Evolutionary conservation across 2,797 vertebrate genomes (phyloP).

Genomic region (Ispidina picta): DNA sequence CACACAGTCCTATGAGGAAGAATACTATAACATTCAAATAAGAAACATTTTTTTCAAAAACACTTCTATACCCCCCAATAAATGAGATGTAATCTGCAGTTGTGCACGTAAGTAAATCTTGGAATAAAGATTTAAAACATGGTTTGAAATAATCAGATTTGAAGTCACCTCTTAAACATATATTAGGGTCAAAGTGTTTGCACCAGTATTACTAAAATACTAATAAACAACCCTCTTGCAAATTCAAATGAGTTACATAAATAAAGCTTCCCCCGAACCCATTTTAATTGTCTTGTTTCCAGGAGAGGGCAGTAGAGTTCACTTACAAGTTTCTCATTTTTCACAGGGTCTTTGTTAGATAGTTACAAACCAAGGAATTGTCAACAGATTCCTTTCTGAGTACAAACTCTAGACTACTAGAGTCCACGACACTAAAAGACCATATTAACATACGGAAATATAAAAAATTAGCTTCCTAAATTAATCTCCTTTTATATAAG

Average conservation of each 20-base stretch:
- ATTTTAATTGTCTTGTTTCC: neutral
- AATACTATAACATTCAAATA: neutral
- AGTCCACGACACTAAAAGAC: neutral
- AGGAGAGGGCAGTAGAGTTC: slow-evolving; percentile 56
- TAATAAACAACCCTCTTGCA: neutral
- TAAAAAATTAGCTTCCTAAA: neutral
- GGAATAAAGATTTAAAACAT: slow-evolving; percentile 6
- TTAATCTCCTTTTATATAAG: neutral
- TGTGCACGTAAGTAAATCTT: neutral
- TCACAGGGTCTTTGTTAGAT: neutral
- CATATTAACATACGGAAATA: neutral
- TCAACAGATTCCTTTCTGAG: neutral
- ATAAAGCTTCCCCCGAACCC: accelerated
- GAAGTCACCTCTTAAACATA: neutral
- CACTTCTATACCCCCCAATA: neutral
- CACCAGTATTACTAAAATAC: neutral
- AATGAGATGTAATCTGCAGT: neutral
- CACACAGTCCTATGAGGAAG: neutral
- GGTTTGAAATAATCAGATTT: neutral
- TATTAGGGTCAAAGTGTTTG: neutral
- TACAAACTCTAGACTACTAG: neutral
- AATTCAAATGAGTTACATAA: accelerated
- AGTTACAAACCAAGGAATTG: neutral
- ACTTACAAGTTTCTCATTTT: neutral
- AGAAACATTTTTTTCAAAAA: slow-evolving; percentile 8